These are phyloP conservation scores for Crypturellus tataupa DNA, from an alignment of 2,797 vertebrate genomes.

Conservation along the genomic window DNA sequence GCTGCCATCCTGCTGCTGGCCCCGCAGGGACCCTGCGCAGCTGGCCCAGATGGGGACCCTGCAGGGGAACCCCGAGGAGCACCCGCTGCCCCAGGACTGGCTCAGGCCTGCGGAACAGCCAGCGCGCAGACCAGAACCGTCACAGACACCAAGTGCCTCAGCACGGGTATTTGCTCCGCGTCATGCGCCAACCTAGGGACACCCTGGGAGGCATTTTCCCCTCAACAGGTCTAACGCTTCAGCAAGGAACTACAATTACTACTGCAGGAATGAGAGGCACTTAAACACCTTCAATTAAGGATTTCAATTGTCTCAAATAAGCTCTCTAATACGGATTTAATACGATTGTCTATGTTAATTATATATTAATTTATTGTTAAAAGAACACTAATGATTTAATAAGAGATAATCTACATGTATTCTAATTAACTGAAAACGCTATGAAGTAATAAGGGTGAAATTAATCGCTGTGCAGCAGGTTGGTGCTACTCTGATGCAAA, in stretches of 20 bases:
- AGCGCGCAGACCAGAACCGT: fast-evolving
- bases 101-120: background rate
- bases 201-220: background rate
- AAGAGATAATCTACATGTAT: constrained; percentile 26
- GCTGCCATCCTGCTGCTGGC: too few species aligned
- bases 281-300: background rate
- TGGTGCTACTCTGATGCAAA: fast-evolving
- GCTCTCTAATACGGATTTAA: background rate
- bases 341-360: constrained; percentile 29
- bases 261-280: background rate
- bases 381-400: constrained; percentile 24
- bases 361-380: constrained; percentile 24
- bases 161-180: background rate
- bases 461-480: fast-evolving
- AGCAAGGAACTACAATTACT: background rate
- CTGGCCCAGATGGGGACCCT: too few species aligned
- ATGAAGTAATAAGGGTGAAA: background rate
- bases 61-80: too few species aligned
- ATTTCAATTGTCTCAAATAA: background rate
- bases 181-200: background rate
- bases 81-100: background rate
- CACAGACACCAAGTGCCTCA: fast-evolving
- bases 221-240: background rate
- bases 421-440: constrained; percentile 19
- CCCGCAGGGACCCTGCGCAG: too few species aligned